These are phyloP conservation scores for Sinocyclocheilus anophthalmus DNA, from an alignment of 2,113 vertebrate species.

Conservation along the genomic window DNA sequence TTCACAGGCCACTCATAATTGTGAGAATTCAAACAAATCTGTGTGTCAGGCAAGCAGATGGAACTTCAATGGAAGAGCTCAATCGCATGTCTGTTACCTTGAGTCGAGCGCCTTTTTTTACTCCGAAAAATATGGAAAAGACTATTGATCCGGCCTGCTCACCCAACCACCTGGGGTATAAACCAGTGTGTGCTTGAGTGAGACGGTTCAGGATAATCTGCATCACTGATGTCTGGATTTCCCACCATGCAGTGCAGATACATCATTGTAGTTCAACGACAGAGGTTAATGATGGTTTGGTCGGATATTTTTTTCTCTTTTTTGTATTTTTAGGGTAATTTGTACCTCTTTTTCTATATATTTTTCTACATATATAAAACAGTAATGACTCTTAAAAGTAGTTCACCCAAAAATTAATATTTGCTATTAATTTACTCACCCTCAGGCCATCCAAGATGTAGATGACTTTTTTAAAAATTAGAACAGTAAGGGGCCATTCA, in stretches of 20 bases:
- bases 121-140: conserved; percentile 75
- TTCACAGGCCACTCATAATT: conserved; percentile 61
- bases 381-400: too few species aligned
- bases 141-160: conserved; percentile 70
- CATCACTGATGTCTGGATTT: conserved; percentile 68
- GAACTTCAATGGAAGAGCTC: conserved; percentile 57
- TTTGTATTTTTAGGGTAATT: neutral
- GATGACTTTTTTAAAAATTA: too few species aligned
- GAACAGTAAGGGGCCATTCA: too few species aligned
- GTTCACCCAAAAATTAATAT: too few species aligned
- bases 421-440: too few species aligned
- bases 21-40: conserved; percentile 61
- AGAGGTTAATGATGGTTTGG: conserved; percentile 7
- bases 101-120: conserved; percentile 65
- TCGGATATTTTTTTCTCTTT: neutral
- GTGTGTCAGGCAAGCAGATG: conserved; percentile 49
- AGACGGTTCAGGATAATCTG: conserved; percentile 37
- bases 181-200: neutral
- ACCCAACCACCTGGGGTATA: conserved; percentile 64
- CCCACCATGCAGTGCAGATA: conserved; percentile 41
- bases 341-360: too few species aligned
- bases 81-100: conserved; percentile 62
- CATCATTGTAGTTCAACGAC: neutral
- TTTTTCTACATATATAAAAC: too few species aligned
- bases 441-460: too few species aligned